These are phyloP conservation scores for Cavia porcellus DNA, from an alignment of 2,113 vertebrate genomes.

Conservation along the genomic window DNA sequence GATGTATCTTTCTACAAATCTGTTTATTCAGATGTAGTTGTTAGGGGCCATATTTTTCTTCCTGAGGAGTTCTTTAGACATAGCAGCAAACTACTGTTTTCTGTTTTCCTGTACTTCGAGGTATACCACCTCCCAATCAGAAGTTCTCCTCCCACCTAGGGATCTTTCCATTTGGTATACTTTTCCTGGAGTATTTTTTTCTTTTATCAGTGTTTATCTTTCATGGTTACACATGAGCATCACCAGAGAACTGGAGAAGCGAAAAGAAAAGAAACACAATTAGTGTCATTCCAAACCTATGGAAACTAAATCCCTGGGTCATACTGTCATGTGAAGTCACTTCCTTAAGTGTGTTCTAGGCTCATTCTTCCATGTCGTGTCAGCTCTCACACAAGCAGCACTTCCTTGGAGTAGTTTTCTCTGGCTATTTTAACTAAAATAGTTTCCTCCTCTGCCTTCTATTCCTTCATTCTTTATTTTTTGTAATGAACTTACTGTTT, in stretches of 20 bases:
- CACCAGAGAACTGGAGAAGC: background rate
- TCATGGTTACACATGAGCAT: background rate
- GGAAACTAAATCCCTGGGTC: background rate
- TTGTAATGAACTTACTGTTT: background rate
- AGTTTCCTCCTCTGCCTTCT: background rate
- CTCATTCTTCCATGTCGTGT: background rate
- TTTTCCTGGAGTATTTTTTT: background rate
- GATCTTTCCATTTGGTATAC: background rate
- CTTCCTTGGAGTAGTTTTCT: background rate
- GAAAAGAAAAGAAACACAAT: background rate
- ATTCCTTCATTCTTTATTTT: too few relatives aligned
- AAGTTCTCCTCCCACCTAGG: background rate
- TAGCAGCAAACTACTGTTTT: background rate
- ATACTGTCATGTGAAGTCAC: background rate
- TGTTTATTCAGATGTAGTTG: background rate
- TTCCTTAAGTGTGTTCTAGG: background rate
- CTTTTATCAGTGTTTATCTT: background rate
- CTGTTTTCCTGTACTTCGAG: background rate
- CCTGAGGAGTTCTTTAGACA: background rate
- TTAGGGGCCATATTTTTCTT: background rate
- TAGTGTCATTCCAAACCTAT: background rate
- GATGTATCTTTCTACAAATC: background rate
- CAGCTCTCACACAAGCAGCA: background rate
- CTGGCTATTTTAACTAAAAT: background rate
- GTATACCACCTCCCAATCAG: background rate